These are phyloP conservation scores for Ophion slaviceki DNA, from an alignment of 2,888 invertebrate genomes.

Conservation along the genomic window DNA sequence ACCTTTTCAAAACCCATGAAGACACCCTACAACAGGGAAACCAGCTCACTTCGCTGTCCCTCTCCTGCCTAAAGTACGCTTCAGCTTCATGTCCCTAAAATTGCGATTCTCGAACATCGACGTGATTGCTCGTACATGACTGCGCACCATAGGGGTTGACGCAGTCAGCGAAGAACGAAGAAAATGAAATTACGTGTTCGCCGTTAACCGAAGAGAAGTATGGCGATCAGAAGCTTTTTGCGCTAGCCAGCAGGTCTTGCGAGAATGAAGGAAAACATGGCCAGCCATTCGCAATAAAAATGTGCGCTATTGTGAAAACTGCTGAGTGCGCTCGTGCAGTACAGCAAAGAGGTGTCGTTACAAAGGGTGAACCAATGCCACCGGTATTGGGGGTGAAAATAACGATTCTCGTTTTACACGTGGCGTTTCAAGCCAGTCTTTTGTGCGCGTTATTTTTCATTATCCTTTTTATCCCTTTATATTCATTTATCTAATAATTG, in stretches of 20 bases:
- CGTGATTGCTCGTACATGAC: constrained; percentile 5
- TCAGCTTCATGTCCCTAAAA: constrained; percentile 17
- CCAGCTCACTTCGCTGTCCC: constrained; percentile 43
- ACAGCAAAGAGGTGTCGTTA: constrained; percentile 28
- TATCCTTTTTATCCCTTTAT: constrained; percentile 20
- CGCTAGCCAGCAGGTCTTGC: constrained; percentile 4
- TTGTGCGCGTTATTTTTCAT: constrained; percentile 46
- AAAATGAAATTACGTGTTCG: constrained; percentile 41
- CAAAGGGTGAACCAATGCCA: constrained; percentile 48
- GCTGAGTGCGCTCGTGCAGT: constrained; percentile 47
- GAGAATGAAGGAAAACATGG: neutral
- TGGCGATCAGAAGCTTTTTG: constrained; percentile 51
- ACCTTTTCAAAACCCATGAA: constrained; percentile 36
- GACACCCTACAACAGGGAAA: neutral
- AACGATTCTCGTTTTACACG: constrained; percentile 64
- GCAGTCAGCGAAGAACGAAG: constrained; percentile 29
- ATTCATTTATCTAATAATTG: constrained; percentile 63
- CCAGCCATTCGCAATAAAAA: constrained; percentile 34
- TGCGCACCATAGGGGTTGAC: constrained; percentile 29
- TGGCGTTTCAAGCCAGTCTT: constrained; percentile 45
- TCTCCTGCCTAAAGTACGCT: neutral
- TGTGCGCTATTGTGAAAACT: constrained; percentile 45
- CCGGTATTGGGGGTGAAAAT: constrained; percentile 56
- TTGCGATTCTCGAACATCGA: constrained; percentile 38
- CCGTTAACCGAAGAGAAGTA: constrained; percentile 36